Conservation (phyloP, 1,140 invertebrate genomes). For the Scaptomyza graminum region DNA sequence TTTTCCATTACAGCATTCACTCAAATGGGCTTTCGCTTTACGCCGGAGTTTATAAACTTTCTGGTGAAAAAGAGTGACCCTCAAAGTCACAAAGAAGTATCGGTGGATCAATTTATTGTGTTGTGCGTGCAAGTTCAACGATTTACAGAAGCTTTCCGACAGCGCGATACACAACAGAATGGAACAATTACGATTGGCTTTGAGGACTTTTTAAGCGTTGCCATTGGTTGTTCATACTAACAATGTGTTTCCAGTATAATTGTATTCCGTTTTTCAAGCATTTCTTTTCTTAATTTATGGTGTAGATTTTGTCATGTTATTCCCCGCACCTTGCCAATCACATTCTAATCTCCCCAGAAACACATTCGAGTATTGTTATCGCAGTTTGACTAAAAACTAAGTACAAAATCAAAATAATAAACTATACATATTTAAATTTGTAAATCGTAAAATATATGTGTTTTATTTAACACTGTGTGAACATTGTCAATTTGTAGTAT, state of each 20-base stretch:
- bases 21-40: constrained; percentile 95
- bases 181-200: constrained; percentile 92
- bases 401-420: constrained; percentile 68
- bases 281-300: constrained; percentile 48
- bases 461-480: constrained; percentile 67
- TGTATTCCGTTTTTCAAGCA: constrained; percentile 57
- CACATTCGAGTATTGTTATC: constrained; percentile 60
- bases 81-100: constrained; percentile 87
- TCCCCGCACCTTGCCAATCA: constrained; percentile 37
- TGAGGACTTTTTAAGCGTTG: constrained; percentile 93
- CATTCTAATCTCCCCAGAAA: constrained; percentile 57
- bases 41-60: constrained; percentile 90
- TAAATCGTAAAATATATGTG: constrained; percentile 51
- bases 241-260: constrained; percentile 13
- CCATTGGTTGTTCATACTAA: constrained; percentile 89
- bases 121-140: constrained; percentile 93
- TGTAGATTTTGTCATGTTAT: constrained; percentile 39
- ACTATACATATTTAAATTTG: constrained; percentile 50
- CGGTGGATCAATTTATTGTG: constrained; percentile 95
- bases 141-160: constrained; percentile 92
- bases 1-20: constrained; percentile 87
- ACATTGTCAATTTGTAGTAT: constrained; percentile 37
- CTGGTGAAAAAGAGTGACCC: constrained; percentile 89
- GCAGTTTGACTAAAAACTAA: constrained; percentile 41
- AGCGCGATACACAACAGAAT: constrained; percentile 89